Evolutionary conservation across 2,797 vertebrate species (phyloP).

Genomic region (Brachyalestes nurse): DNA sequence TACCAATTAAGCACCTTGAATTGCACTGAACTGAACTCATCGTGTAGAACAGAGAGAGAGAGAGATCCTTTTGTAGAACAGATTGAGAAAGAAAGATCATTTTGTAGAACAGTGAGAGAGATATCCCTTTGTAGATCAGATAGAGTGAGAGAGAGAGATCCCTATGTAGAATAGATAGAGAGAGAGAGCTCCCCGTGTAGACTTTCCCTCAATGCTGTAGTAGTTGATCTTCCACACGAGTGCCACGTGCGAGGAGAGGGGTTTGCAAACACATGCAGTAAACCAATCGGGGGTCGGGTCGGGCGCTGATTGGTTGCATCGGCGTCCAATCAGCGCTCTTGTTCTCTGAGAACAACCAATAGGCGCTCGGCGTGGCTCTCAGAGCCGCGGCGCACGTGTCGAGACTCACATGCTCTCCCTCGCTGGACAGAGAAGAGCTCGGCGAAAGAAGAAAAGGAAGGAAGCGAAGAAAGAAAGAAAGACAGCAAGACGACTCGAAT

Average conservation of each 20-base stretch:
- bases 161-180: too few relatives aligned
- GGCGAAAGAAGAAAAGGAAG: slow-evolving; percentile 9
- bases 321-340: slow-evolving; percentile 48
- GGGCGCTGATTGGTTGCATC: slow-evolving; percentile 57
- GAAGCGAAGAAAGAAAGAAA: background rate
- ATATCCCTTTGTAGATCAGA: too few relatives aligned
- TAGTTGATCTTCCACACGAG: slow-evolving; percentile 66
- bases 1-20: too few relatives aligned
- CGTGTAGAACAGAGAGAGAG: too few relatives aligned
- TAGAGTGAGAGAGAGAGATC: background rate
- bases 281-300: slow-evolving; percentile 58
- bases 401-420: slow-evolving; percentile 58
- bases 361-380: slow-evolving; percentile 28
- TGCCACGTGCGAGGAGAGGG: slow-evolving; percentile 64
- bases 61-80: too few relatives aligned
- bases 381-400: slow-evolving; percentile 70
- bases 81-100: too few relatives aligned
- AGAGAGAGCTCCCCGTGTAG: background rate
- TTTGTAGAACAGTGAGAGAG: too few relatives aligned
- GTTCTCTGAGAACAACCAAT: slow-evolving; percentile 53
- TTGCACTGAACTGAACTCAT: too few relatives aligned
- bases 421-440: slow-evolving; percentile 39
- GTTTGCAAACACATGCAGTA: background rate
- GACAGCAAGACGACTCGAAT: background rate
- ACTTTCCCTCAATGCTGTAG: slow-evolving; percentile 15